A percentile compares a stretch with the other conserved stretches of the same genome.
Conservation (phyloP, 2,888 invertebrate genomes). For the Caprella mutica region DNA sequence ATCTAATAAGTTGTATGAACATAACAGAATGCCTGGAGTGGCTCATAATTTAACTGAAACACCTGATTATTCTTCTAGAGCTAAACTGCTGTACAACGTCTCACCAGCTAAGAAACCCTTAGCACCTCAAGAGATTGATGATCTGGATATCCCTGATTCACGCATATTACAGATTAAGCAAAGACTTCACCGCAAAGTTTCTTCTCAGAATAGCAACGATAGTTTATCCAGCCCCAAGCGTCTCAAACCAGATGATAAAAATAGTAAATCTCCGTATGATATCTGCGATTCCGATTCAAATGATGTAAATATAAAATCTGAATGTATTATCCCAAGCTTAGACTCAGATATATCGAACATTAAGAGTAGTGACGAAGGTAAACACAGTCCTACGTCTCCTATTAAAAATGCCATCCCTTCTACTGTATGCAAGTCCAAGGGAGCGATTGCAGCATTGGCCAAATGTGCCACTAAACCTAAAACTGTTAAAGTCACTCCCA, state of each 20-base stretch:
- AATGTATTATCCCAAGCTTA: no score
- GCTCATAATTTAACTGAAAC: no score
- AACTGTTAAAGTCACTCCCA: conserved; percentile 1
- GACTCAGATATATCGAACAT: no score
- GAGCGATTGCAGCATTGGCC: conserved; percentile 3
- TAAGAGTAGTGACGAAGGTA: background rate
- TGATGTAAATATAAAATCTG: background rate
- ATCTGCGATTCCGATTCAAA: background rate
- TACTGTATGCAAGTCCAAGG: background rate
- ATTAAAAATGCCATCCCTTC: background rate
- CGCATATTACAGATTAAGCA: conserved; percentile 6
- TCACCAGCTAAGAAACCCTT: background rate
- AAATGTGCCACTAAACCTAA: background rate
- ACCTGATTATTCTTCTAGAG: no score
- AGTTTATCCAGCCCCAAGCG: background rate
- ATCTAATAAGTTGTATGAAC: no score
- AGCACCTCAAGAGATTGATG: background rate
- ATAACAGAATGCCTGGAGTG: no score
- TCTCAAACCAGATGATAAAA: no score
- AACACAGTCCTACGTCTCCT: background rate
- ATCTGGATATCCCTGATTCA: background rate
- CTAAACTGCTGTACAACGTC: no score
- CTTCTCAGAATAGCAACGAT: background rate
- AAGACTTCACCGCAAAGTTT: background rate
- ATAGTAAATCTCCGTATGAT: background rate